Conservation (phyloP, 2,888 invertebrate species). For the Lepidochrysops patricia region DNA sequence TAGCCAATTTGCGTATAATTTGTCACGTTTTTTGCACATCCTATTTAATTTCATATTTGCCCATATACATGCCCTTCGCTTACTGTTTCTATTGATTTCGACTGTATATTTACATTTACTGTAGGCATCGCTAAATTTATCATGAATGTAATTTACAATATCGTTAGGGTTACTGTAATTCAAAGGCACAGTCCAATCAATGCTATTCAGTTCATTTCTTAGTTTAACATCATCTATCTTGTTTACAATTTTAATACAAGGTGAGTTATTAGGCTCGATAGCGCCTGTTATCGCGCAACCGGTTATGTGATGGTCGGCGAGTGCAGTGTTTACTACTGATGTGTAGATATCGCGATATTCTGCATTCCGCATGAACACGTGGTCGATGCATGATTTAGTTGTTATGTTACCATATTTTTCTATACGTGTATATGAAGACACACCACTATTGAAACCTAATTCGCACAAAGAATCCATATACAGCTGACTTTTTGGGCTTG, state of each 20-base stretch:
- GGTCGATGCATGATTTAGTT: neutral
- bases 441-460: neutral
- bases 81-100: neutral
- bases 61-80: neutral
- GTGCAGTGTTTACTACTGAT: neutral
- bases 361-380: neutral
- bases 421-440: neutral
- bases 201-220: neutral
- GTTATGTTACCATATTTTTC: neutral
- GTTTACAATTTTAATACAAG: neutral
- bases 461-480: neutral
- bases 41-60: neutral
- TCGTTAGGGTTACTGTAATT: neutral
- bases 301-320: neutral
- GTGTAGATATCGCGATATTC: neutral
- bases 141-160: constrained; percentile 3
- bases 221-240: neutral
- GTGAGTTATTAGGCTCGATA: neutral
- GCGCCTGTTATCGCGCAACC: neutral
- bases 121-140: neutral
- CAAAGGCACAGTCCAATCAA: neutral
- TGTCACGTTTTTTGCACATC: constrained; percentile 3
- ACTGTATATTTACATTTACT: neutral
- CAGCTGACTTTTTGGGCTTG: neutral
- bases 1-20: neutral